Percentiles rank a stretch among this genome's conserved stretches.
phyloP scores from a whole-genome alignment of 92 coral and sea anemone genomes.

The Metridium senile region DNA sequence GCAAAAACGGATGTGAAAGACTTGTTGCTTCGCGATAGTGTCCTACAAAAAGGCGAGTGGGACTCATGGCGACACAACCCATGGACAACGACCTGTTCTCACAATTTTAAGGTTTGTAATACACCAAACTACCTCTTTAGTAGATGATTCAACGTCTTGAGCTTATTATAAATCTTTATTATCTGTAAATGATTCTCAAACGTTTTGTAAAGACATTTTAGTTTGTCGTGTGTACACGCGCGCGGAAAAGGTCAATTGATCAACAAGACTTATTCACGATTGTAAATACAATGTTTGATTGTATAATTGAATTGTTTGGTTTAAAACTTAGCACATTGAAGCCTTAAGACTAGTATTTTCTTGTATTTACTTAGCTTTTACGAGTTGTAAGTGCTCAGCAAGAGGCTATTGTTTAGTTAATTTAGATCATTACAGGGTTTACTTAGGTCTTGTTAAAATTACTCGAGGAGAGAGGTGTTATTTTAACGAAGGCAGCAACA shows the following conservation, averaged over 20 bases:
- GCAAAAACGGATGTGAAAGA: conserved; percentile 76
- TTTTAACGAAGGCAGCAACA: not conserved
- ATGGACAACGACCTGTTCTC: conserved; percentile 68
- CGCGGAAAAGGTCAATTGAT: not conserved
- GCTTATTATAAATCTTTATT: not conserved
- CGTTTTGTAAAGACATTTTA: not conserved
- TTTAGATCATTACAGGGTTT: not conserved
- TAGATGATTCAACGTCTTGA: not conserved
- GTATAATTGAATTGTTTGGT: not conserved
- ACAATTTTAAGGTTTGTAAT: conserved; percentile 58
- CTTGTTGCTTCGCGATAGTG: conserved; percentile 59
- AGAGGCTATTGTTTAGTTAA: not conserved
- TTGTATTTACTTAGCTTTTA: not conserved
- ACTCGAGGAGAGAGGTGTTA: not conserved
- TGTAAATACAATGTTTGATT: not conserved
- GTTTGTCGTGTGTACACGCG: not conserved
- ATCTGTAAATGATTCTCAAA: not conserved
- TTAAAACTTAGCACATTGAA: conserved; percentile 1
- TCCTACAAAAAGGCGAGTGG: conserved; percentile 81
- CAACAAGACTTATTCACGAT: not conserved
- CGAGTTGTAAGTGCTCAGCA: not conserved
- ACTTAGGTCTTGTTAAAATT: not conserved
- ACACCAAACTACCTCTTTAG: not conserved
- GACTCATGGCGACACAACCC: conserved; percentile 29
- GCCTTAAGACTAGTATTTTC: not conserved